A percentile compares a stretch with the other conserved stretches of the same genome.
Conservation (phyloP, 2,888 invertebrate genomes). For the Tenthredo mesomela region DNA sequence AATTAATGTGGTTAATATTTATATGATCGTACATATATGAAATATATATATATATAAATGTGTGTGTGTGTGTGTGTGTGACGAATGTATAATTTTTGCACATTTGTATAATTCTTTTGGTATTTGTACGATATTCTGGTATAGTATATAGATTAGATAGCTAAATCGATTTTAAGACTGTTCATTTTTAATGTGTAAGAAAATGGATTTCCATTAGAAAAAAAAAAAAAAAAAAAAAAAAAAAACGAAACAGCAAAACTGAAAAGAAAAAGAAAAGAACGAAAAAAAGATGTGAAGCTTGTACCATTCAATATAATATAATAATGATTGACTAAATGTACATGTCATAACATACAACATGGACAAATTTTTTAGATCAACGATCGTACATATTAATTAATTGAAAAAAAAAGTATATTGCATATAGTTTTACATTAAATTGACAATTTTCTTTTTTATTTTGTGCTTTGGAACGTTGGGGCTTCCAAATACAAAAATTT, state of each 20-base stretch:
- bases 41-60: not conserved
- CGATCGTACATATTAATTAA: not conserved
- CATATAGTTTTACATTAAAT: not conserved
- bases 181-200: constrained; percentile 12
- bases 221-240: not conserved
- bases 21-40: not conserved
- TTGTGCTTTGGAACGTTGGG: constrained; percentile 27
- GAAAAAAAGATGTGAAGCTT: not conserved
- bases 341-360: not conserved
- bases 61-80: not conserved
- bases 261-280: not conserved
- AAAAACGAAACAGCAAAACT: not conserved
- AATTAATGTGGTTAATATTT: constrained; percentile 7
- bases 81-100: constrained; percentile 43
- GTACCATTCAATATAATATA: not conserved
- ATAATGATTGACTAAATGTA: not conserved
- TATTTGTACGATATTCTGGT: constrained; percentile 32
- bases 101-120: constrained; percentile 44
- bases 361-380: not conserved
- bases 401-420: not conserved
- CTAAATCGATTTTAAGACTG: constrained; percentile 48
- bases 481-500: constrained; percentile 40
- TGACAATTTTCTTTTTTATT: not conserved
- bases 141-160: constrained; percentile 39
- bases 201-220: not conserved